phyloP scores from a whole-genome alignment of 2,113 vertebrate species.

The Brachypodius melanocephalos region DNA sequence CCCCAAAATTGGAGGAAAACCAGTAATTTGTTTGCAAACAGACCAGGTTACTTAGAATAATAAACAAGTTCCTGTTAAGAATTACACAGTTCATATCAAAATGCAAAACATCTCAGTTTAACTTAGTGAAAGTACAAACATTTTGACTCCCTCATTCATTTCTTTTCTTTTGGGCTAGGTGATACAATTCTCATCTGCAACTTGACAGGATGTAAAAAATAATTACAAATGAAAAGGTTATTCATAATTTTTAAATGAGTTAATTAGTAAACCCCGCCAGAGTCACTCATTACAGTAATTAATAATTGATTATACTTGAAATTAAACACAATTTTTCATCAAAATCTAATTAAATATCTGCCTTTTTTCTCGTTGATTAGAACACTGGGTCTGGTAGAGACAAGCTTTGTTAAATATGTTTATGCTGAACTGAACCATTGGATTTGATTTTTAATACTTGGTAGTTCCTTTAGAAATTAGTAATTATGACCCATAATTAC shows the following conservation, averaged over 20 bases:
- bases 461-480: constrained; percentile 74
- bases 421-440: constrained; percentile 76
- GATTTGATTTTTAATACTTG: constrained; percentile 82
- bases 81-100: not conserved
- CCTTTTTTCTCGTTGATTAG: constrained; percentile 84
- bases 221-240: constrained; percentile 91
- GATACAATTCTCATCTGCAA: constrained; percentile 65
- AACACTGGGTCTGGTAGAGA: constrained; percentile 78
- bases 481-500: constrained; percentile 84
- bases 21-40: not conserved
- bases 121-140: not conserved
- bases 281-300: constrained; percentile 91
- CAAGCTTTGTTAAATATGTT: constrained; percentile 85
- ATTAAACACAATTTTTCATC: constrained; percentile 99
- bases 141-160: not conserved
- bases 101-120: not conserved
- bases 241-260: constrained; percentile 94
- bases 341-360: constrained; percentile 96
- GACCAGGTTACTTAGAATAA: not conserved
- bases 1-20: not conserved
- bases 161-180: constrained; percentile 20
- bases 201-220: constrained; percentile 78
- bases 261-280: constrained; percentile 93
- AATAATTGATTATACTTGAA: constrained; percentile 99
- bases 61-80: not conserved